phyloP scores from a whole-genome alignment of 1,140 invertebrate genomes.

The Ceratina australensis region DNA sequence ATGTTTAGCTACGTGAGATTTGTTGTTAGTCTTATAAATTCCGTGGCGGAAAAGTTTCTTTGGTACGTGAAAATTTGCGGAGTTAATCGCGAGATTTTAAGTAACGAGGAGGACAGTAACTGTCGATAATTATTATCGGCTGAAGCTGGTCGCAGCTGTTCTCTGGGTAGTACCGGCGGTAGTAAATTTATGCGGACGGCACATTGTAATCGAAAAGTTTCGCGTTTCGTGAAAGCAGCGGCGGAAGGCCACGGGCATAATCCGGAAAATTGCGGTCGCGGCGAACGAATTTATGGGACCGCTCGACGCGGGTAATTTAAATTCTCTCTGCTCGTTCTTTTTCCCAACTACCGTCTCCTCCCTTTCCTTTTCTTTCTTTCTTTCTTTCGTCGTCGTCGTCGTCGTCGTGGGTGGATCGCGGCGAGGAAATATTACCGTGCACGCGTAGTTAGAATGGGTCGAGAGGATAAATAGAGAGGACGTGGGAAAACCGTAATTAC shows the following conservation, averaged over 20 bases:
- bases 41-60: no score
- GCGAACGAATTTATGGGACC: constrained; percentile 36
- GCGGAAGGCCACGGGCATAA: constrained; percentile 34
- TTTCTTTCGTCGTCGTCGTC: neutral
- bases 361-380: neutral
- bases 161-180: neutral
- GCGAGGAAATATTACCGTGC: constrained; percentile 4
- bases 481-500: neutral
- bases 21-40: no score
- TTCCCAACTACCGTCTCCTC: neutral
- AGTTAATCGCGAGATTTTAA: neutral
- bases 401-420: neutral
- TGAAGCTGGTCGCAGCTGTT: neutral
- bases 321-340: constrained; percentile 18
- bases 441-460: neutral
- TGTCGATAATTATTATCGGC: neutral
- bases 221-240: neutral
- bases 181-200: constrained; percentile 10
- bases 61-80: no score
- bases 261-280: constrained; percentile 46
- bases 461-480: neutral
- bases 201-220: constrained; percentile 45
- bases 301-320: constrained; percentile 42
- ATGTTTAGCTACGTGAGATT: no score
- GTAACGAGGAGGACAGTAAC: neutral